These are phyloP conservation scores for Manduca sexta DNA, from an alignment of 1,140 invertebrate genomes.

Conservation along the genomic window DNA sequence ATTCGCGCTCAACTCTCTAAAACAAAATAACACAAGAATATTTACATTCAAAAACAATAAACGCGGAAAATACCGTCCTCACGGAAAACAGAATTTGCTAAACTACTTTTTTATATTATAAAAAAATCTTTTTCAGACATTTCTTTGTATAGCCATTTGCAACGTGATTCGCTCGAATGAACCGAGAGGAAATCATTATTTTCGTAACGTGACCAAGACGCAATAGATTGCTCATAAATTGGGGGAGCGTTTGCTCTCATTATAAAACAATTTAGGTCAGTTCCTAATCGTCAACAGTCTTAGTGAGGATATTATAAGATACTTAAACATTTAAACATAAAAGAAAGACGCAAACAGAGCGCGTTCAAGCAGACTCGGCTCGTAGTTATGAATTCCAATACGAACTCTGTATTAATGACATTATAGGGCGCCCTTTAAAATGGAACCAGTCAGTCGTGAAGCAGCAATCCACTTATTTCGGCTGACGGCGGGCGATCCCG, in stretches of 20 bases:
- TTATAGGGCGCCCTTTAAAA: constrained; percentile 42
- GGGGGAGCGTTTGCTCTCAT: constrained; percentile 25
- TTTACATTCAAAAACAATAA: background rate
- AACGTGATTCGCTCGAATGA: background rate
- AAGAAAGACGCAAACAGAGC: constrained; percentile 5
- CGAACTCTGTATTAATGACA: constrained; percentile 28
- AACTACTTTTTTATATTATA: background rate
- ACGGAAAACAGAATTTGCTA: too few species aligned
- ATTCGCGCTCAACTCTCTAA: constrained; percentile 60
- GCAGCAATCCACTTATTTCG: constrained; percentile 62
- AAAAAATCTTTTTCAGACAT: background rate
- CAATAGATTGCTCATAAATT: constrained; percentile 6
- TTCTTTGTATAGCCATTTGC: background rate
- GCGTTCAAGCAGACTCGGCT: constrained; percentile 8
- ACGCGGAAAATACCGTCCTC: background rate
- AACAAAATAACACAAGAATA: constrained; percentile 31
- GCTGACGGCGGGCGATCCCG: constrained; percentile 48
- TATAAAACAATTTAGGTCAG: constrained; percentile 47
- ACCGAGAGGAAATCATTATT: constrained; percentile 6
- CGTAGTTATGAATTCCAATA: constrained; percentile 10
- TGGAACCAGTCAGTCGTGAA: constrained; percentile 51
- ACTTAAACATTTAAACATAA: constrained; percentile 12
- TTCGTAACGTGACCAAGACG: constrained; percentile 1
- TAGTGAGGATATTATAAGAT: constrained; percentile 7
- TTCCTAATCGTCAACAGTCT: constrained; percentile 25